A percentile compares a stretch with the other conserved stretches of the same genome.
These are phyloP conservation scores for Ginglymostoma cirratum DNA, from an alignment of 2,113 vertebrate genomes.

Conservation along the genomic window DNA sequence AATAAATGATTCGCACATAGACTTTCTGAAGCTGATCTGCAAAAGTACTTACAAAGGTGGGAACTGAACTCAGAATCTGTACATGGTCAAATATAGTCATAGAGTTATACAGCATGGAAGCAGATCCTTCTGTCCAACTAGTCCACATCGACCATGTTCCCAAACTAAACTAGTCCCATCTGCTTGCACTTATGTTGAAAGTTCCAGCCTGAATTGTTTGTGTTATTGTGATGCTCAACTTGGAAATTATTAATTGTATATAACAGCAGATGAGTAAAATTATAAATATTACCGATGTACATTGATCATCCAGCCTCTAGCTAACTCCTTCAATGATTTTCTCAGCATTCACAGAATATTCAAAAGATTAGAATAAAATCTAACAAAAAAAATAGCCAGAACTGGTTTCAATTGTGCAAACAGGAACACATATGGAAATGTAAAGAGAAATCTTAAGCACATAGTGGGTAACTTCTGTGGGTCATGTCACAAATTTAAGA, in stretches of 20 bases:
- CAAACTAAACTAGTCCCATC: too few relatives aligned
- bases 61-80: background rate
- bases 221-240: background rate
- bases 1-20: background rate
- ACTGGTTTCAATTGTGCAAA: background rate
- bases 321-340: background rate
- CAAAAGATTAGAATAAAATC: background rate
- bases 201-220: background rate
- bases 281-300: background rate
- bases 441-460: background rate
- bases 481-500: too few relatives aligned
- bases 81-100: too few relatives aligned
- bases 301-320: background rate
- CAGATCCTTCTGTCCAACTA: too few relatives aligned
- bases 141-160: too few relatives aligned
- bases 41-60: background rate
- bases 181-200: background rate
- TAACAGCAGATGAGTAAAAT: background rate
- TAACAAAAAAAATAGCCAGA: background rate
- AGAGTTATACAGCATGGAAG: too few relatives aligned
- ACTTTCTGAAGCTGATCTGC: background rate
- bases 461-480: too few relatives aligned
- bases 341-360: too few relatives aligned
- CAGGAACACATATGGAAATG: background rate
- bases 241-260: background rate